A percentile compares a stretch with the other conserved stretches of the same genome.
phyloP scores from a whole-genome alignment of 2,113 vertebrate genomes.

The Ptilorrhoa leucosticta region DNA sequence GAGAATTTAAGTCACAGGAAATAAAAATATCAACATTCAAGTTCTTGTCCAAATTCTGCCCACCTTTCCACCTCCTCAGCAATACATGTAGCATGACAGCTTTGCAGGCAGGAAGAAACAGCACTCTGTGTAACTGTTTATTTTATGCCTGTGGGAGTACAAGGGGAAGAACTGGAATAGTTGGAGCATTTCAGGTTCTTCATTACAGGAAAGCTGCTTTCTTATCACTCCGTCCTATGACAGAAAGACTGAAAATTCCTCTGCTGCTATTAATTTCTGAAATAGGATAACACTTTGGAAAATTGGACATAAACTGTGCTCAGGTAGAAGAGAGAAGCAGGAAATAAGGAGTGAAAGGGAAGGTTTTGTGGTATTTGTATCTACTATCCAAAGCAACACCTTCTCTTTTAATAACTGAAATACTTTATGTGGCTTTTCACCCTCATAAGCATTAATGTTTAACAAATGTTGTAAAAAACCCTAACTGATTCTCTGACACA shows the following conservation, averaged over 20 bases:
- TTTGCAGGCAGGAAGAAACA: not conserved
- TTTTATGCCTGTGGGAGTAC: not conserved
- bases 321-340: not conserved
- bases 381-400: not conserved
- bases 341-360: not conserved
- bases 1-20: not conserved
- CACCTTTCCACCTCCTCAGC: not conserved
- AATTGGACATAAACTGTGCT: not conserved
- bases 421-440: not conserved
- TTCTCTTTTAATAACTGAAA: not conserved
- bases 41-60: not conserved
- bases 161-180: not conserved
- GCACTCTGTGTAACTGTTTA: not conserved
- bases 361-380: not conserved
- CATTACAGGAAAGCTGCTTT: not conserved
- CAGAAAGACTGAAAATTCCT: not conserved
- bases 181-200: not conserved
- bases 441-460: not conserved
- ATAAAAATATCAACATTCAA: not conserved
- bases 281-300: not conserved
- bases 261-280: not conserved
- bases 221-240: fast-evolving
- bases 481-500: not conserved
- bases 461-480: not conserved
- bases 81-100: not conserved